A percentile compares a stretch with the other conserved stretches of the same genome.
Conservation (phyloP, 2,797 vertebrate genomes). For the Spizella passerina region DNA sequence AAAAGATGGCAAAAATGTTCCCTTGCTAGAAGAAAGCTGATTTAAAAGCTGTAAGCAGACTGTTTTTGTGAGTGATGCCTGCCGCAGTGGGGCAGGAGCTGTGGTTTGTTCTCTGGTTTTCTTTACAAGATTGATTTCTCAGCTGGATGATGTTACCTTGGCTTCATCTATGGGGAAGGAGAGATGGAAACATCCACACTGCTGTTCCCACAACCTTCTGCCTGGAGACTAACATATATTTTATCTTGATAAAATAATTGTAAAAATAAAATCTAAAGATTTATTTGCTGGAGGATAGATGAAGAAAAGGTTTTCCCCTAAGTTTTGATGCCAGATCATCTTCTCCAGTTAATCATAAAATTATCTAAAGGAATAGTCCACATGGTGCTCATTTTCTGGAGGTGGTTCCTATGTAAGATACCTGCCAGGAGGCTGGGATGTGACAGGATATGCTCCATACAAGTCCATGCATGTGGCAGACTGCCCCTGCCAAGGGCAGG, state of each 20-base stretch:
- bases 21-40: background rate
- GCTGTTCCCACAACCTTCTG: background rate
- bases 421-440: background rate
- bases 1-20: background rate
- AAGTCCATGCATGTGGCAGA: background rate
- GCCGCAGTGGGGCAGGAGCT: background rate
- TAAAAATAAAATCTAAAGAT: background rate
- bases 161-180: background rate
- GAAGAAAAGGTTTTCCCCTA: background rate
- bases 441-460: background rate
- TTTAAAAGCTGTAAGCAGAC: background rate
- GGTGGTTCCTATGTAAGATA: rapidly evolving
- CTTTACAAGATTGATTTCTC: background rate
- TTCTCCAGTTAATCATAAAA: background rate
- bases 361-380: background rate
- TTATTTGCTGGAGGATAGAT: background rate
- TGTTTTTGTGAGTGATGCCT: background rate
- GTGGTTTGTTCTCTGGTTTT: background rate
- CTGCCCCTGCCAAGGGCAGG: background rate
- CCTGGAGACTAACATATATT: background rate
- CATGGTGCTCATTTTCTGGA: background rate
- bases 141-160: background rate
- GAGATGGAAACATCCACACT: background rate
- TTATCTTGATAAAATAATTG: background rate
- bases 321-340: background rate